phyloP scores from a whole-genome alignment of 2,797 vertebrate genomes.

The Diceros bicornis region DNA sequence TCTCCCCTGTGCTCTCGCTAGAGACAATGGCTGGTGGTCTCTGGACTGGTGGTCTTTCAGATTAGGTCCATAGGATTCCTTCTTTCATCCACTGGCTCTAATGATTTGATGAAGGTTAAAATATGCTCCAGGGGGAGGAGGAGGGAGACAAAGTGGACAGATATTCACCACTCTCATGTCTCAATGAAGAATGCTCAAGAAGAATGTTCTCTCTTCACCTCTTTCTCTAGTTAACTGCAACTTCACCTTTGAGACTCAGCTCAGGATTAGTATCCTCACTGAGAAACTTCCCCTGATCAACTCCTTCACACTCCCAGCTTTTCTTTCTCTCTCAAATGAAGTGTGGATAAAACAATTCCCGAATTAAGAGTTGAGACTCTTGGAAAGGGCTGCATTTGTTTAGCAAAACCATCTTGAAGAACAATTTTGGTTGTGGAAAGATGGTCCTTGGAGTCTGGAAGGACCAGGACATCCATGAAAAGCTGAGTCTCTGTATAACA shows the following conservation, averaged over 20 bases:
- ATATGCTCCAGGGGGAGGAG: neutral
- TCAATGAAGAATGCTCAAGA: neutral
- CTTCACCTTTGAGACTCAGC: neutral
- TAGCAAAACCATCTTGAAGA: neutral
- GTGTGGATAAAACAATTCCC: neutral
- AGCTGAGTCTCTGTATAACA: neutral
- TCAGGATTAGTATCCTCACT: neutral
- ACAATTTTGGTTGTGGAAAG: neutral
- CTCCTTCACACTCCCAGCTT: neutral
- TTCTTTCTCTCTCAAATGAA: neutral
- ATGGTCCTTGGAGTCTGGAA: neutral
- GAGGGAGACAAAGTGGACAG: neutral
- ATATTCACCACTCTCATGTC: neutral
- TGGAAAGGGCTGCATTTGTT: neutral
- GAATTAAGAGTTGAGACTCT: neutral
- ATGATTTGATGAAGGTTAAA: constrained; percentile 38
- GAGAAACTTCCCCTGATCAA: neutral
- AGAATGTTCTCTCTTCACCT: neutral
- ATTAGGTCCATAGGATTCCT: neutral
- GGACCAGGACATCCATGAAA: neutral
- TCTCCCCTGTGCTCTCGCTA: neutral
- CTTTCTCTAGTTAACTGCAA: neutral
- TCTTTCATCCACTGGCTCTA: neutral
- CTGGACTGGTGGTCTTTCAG: neutral
- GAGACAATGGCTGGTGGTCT: neutral